Conservation (phyloP, 1,140 invertebrate genomes). For the Drosophila asahinai region DNA sequence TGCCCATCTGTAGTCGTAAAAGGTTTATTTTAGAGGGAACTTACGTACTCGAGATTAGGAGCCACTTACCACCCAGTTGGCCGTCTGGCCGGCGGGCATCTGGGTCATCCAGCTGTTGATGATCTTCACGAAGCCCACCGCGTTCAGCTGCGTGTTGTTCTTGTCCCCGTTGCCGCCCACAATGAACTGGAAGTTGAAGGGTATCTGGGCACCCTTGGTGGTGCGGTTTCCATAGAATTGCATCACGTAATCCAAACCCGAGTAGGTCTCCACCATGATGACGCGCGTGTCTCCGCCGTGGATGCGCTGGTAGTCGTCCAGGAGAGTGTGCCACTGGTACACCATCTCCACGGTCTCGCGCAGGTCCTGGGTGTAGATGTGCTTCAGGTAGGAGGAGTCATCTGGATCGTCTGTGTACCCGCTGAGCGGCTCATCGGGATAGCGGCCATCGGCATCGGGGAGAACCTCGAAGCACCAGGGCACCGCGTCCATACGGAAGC, state of each 20-base stretch:
- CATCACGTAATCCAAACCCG: constrained; percentile 85
- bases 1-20: constrained; percentile 86
- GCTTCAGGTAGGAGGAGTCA: constrained; percentile 87
- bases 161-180: constrained; percentile 81
- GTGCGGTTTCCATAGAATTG: constrained; percentile 87
- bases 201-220: constrained; percentile 86
- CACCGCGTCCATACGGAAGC: constrained; percentile 90
- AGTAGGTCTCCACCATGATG: constrained; percentile 90
- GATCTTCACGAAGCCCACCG: constrained; percentile 79
- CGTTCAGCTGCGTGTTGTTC: constrained; percentile 85
- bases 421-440: constrained; percentile 87
- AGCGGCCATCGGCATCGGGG: constrained; percentile 84
- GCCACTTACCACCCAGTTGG: constrained; percentile 86
- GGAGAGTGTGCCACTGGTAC: constrained; percentile 87
- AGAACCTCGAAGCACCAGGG: constrained; percentile 87
- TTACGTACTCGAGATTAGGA: neutral
- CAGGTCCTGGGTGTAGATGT: constrained; percentile 88
- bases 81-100: constrained; percentile 83
- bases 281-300: constrained; percentile 86
- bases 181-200: constrained; percentile 88
- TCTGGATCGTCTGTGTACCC: constrained; percentile 84
- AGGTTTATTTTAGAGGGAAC: neutral
- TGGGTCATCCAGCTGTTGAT: constrained; percentile 85
- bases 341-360: constrained; percentile 88
- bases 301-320: constrained; percentile 86